A percentile compares a stretch with the other conserved stretches of the same genome.
phyloP scores from a whole-genome alignment of 1,140 invertebrate genomes.

The Andricus grossulariae region DNA sequence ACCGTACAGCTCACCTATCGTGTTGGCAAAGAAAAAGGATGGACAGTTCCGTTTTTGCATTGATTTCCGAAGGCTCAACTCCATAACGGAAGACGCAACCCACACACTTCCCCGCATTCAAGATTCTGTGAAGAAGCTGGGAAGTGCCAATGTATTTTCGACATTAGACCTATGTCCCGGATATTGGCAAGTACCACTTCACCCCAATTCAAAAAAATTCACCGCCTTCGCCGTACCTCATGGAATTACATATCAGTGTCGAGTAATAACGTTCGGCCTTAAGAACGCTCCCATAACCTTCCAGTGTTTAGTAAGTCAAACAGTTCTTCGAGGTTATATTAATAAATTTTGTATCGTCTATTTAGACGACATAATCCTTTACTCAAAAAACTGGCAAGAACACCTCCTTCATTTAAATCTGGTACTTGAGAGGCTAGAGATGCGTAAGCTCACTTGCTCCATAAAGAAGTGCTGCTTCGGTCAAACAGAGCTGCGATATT shows the following conservation, averaged over 20 bases:
- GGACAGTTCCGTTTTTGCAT: slow-evolving; percentile 35
- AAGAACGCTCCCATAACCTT: background rate
- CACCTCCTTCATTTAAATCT: slow-evolving; percentile 41
- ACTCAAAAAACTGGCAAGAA: slow-evolving; percentile 27
- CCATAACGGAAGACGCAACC: slow-evolving; percentile 28
- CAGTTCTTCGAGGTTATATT: slow-evolving; percentile 22
- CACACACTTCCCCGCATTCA: background rate
- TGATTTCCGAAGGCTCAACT: slow-evolving; percentile 39
- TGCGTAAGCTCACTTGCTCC: slow-evolving; percentile 31
- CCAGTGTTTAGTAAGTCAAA: slow-evolving; percentile 7
- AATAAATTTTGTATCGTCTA: slow-evolving; percentile 54
- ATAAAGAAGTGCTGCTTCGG: slow-evolving; percentile 34
- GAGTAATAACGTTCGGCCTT: slow-evolving; percentile 32
- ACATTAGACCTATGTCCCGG: slow-evolving; percentile 25
- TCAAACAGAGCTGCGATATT: background rate
- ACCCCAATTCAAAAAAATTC: too few species aligned
- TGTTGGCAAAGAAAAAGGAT: background rate
- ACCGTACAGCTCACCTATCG: slow-evolving; percentile 33
- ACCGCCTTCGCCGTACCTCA: background rate
- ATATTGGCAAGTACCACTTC: too few species aligned
- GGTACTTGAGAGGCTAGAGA: slow-evolving; percentile 42
- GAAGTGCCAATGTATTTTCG: slow-evolving; percentile 17
- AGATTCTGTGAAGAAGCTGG: slow-evolving; percentile 31
- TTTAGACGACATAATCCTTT: slow-evolving; percentile 22
- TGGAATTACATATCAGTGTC: slow-evolving; percentile 19